Evolutionary conservation across 2,888 invertebrate species (phyloP).

Genomic region (Amphiduros pacificus): DNA sequence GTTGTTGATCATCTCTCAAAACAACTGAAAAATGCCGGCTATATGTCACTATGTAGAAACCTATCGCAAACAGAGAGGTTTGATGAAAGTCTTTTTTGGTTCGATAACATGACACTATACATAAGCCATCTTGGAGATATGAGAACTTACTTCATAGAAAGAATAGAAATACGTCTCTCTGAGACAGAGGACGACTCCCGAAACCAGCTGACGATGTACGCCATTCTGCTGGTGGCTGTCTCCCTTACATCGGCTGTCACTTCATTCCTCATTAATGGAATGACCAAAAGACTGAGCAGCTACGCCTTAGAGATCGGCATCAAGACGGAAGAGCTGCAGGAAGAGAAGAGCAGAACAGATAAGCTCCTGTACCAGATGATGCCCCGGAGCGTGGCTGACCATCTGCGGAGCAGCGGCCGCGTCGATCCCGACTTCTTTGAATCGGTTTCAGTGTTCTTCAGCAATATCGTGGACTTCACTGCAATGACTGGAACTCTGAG

Average conservation of each 20-base stretch:
- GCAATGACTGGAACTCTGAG: too few relatives aligned
- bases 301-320: neutral
- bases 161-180: neutral
- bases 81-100: neutral
- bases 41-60: too few relatives aligned
- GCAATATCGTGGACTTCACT: too few relatives aligned
- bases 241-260: slow-evolving; percentile 2
- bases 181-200: neutral
- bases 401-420: too few relatives aligned
- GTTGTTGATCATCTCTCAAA: too few relatives aligned
- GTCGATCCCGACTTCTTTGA: too few relatives aligned
- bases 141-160: neutral
- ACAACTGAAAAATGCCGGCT: too few relatives aligned
- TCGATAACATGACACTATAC: slow-evolving; percentile 12
- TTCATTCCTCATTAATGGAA: neutral
- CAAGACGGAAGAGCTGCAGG: neutral
- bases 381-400: too few relatives aligned
- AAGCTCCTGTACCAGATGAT: neutral
- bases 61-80: neutral
- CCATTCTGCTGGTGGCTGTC: neutral
- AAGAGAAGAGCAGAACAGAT: neutral
- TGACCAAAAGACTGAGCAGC: slow-evolving; percentile 2
- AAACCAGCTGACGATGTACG: neutral
- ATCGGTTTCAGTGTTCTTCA: too few relatives aligned
- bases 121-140: slow-evolving; percentile 2